phyloP scores from a whole-genome alignment of 2,888 invertebrate genomes.

The Eucriotettix oculatus region DNA sequence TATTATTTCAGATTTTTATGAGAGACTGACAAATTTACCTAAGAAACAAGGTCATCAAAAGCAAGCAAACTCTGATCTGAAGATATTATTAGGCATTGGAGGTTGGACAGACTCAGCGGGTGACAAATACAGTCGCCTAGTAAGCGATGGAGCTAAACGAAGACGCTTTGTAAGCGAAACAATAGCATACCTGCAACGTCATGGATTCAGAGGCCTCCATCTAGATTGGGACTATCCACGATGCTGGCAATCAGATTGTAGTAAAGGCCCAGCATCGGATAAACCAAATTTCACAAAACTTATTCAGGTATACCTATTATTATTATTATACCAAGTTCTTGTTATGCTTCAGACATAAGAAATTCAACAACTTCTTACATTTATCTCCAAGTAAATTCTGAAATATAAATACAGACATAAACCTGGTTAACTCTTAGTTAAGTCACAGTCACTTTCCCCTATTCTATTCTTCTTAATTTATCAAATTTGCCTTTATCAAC shows the following conservation, averaged over 20 bases:
- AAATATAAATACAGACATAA: too few species aligned
- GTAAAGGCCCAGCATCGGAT: slow-evolving; percentile 61
- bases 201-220: slow-evolving; percentile 75
- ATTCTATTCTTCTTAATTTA: too few species aligned
- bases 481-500: too few species aligned
- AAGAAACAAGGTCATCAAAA: slow-evolving; percentile 23
- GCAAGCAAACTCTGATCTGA: slow-evolving; percentile 15
- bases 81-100: slow-evolving; percentile 68
- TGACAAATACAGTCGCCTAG: slow-evolving; percentile 69
- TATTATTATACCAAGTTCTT: too few species aligned
- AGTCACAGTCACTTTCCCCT: too few species aligned
- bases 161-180: slow-evolving; percentile 52
- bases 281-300: slow-evolving; percentile 62
- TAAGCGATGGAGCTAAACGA: slow-evolving; percentile 46
- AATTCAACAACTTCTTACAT: too few species aligned
- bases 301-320: slow-evolving; percentile 35
- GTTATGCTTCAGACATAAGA: too few species aligned
- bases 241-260: slow-evolving; percentile 83
- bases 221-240: slow-evolving; percentile 91
- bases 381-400: too few species aligned
- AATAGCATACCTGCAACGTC: slow-evolving; percentile 50
- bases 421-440: too few species aligned
- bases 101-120: slow-evolving; percentile 90
- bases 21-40: slow-evolving; percentile 51
- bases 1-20: slow-evolving; percentile 50